These are phyloP conservation scores for Falco biarmicus DNA, from an alignment of 2,797 vertebrate genomes.

Conservation along the genomic window DNA sequence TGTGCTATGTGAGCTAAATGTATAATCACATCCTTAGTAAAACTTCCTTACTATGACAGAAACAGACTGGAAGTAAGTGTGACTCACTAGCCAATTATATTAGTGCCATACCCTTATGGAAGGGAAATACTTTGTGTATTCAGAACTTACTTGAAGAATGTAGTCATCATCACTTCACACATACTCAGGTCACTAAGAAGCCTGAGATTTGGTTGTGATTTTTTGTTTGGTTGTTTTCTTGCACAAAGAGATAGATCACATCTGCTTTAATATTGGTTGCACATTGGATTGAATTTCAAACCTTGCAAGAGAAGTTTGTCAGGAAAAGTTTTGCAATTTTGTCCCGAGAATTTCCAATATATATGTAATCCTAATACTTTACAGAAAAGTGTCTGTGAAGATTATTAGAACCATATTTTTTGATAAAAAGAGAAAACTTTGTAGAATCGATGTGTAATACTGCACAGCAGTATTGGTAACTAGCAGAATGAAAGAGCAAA, in stretches of 20 bases:
- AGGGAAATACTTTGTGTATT: background rate
- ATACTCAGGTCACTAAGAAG: background rate
- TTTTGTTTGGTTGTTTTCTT: background rate
- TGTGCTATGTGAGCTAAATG: background rate
- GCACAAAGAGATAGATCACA: background rate
- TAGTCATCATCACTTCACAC: background rate
- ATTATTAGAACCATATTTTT: background rate
- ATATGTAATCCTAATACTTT: background rate
- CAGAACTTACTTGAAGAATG: background rate
- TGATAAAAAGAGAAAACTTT: background rate
- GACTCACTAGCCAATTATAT: background rate
- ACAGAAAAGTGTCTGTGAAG: background rate
- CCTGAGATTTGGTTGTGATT: background rate
- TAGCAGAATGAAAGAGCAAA: slow-evolving; percentile 26
- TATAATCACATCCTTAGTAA: background rate
- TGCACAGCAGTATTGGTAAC: background rate
- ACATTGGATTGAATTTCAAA: background rate
- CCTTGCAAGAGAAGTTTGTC: background rate
- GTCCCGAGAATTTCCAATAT: background rate
- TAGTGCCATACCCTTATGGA: background rate
- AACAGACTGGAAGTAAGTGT: background rate
- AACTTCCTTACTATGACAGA: background rate
- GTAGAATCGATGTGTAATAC: background rate
- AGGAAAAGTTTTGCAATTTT: background rate
- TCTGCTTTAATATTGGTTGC: background rate